phyloP scores from a whole-genome alignment of 2,888 invertebrate species.

The Timema podura region DNA sequence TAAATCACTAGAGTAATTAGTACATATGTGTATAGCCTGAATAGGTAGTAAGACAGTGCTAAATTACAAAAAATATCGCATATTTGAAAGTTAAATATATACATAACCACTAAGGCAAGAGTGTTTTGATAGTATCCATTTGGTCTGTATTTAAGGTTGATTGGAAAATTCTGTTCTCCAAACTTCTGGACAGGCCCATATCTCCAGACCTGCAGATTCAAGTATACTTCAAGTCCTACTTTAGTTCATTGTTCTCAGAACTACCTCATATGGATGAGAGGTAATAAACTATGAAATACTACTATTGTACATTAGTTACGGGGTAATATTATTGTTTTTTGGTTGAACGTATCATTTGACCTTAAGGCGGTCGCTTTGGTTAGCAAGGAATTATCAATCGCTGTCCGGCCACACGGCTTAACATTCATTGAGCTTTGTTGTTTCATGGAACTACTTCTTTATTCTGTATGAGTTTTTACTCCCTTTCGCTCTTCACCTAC shows the following conservation, averaged over 20 bases:
- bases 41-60: too few relatives aligned
- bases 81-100: too few relatives aligned
- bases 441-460: too few relatives aligned
- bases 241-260: conserved; percentile 13
- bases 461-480: too few relatives aligned
- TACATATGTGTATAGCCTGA: too few relatives aligned
- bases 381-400: background rate
- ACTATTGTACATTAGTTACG: background rate
- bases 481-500: too few relatives aligned
- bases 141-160: conserved; percentile 8
- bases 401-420: too few relatives aligned
- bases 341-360: background rate
- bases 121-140: too few relatives aligned
- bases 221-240: conserved; percentile 23
- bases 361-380: background rate
- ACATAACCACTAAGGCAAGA: too few relatives aligned
- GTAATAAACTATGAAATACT: background rate
- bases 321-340: background rate
- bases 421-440: too few relatives aligned
- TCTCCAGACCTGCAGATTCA: conserved; percentile 13
- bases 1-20: too few relatives aligned
- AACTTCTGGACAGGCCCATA: background rate
- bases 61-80: too few relatives aligned
- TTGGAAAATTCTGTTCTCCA: conserved; percentile 16
- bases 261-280: background rate